Evolutionary conservation across 2,797 vertebrate species (phyloP).

Genomic region (Clamator glandarius): DNA sequence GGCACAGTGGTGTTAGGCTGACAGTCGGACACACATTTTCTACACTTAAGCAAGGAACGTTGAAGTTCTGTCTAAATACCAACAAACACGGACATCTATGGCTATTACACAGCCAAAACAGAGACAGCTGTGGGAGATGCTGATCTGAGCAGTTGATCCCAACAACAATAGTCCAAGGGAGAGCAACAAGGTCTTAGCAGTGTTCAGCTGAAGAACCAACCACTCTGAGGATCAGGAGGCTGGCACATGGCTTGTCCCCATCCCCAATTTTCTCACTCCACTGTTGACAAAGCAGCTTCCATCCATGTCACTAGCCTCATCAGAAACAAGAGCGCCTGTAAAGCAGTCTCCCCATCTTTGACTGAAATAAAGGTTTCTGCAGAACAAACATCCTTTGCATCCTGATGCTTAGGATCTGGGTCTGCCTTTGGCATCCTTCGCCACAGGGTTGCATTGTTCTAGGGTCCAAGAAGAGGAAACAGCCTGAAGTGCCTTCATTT

Average conservation of each 20-base stretch:
- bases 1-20: too few species aligned
- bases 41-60: neutral
- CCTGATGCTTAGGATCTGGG: neutral
- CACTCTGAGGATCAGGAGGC: rapidly evolving
- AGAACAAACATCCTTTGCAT: neutral
- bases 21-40: neutral
- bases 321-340: rapidly evolving
- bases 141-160: neutral
- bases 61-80: neutral
- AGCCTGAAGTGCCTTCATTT: neutral
- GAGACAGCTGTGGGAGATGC: neutral
- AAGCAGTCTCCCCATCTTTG: neutral
- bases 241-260: neutral
- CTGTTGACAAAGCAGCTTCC: neutral
- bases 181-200: neutral
- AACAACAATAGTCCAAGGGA: neutral
- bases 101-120: neutral
- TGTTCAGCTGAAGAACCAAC: neutral
- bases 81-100: neutral
- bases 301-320: rapidly evolving
- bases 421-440: neutral
- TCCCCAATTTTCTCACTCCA: neutral
- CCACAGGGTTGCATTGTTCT: neutral
- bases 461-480: neutral
- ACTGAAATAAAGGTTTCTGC: neutral